phyloP scores from a whole-genome alignment of 1,140 invertebrate species.

The Mesaphorura yosii region DNA sequence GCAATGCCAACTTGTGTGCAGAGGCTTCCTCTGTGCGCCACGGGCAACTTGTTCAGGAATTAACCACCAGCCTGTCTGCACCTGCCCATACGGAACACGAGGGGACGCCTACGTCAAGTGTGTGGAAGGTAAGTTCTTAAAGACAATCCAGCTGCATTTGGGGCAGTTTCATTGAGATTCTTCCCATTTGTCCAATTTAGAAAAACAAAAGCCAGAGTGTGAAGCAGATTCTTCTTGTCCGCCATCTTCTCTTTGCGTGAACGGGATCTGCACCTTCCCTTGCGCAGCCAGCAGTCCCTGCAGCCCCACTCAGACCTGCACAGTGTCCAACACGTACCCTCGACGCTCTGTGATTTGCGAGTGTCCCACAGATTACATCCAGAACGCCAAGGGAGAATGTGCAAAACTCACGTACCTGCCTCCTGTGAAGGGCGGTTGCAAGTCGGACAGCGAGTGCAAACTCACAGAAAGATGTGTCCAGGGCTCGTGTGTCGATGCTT shows the following conservation, averaged over 20 bases:
- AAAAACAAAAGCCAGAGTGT: slow-evolving; percentile 47
- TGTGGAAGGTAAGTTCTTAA: no score
- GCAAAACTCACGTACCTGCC: slow-evolving; percentile 42
- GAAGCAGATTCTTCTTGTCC: slow-evolving; percentile 61
- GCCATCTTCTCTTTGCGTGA: slow-evolving; percentile 59
- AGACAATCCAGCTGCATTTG: no score
- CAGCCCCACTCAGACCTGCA: slow-evolving; percentile 58
- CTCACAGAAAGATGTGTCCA: slow-evolving; percentile 57
- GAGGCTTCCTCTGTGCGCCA: slow-evolving; percentile 59
- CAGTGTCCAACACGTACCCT: slow-evolving; percentile 62
- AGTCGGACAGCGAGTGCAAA: slow-evolving; percentile 57
- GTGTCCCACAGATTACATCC: slow-evolving; percentile 60
- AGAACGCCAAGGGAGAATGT: slow-evolving; percentile 50
- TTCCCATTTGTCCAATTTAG: background rate
- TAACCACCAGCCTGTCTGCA: slow-evolving; percentile 64
- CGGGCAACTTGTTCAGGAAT: slow-evolving; percentile 59
- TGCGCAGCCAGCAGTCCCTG: slow-evolving; percentile 58
- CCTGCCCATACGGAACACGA: slow-evolving; percentile 55
- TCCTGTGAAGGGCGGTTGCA: slow-evolving; percentile 3
- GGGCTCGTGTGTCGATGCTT: slow-evolving; percentile 66
- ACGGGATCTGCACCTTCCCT: slow-evolving; percentile 59
- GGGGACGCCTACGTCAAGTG: slow-evolving; percentile 73
- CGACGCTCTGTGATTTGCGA: slow-evolving; percentile 66
- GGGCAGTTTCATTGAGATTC: no score
- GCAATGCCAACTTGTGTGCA: slow-evolving; percentile 69